Percentiles rank a stretch among this genome's conserved stretches.
Evolutionary conservation across 1,140 invertebrate species (phyloP).

Genomic region (Nymphalis io): DNA sequence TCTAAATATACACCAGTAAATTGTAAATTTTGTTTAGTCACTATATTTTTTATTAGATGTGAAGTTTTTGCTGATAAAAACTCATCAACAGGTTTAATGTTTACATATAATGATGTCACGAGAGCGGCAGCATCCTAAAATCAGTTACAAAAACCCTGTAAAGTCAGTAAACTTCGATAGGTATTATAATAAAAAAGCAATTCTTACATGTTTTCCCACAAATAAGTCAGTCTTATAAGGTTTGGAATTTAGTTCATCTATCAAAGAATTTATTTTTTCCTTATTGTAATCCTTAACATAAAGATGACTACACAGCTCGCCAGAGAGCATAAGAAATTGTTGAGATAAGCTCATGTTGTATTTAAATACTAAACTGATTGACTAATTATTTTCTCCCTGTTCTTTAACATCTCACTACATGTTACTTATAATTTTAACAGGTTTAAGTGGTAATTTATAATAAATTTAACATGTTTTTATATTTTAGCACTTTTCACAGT

Average conservation of each 20-base stretch:
- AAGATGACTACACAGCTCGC: conserved; percentile 61
- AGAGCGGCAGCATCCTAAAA: conserved; percentile 64
- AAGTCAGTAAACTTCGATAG: conserved; percentile 8
- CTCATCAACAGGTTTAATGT: conserved; percentile 66
- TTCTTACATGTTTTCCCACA: conserved; percentile 60
- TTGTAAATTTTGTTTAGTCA: conserved; percentile 63
- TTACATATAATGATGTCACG: conserved; percentile 57
- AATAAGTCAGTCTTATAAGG: conserved; percentile 64
- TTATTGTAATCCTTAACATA: conserved; percentile 59
- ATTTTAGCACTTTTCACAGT: not conserved
- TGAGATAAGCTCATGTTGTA: conserved; percentile 38
- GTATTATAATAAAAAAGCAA: not conserved
- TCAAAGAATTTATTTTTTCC: conserved; percentile 54
- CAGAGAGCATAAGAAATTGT: conserved; percentile 55
- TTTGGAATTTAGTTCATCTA: conserved; percentile 67
- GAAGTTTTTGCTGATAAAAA: conserved; percentile 66
- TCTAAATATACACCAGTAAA: conserved; percentile 51
- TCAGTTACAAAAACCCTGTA: not conserved
- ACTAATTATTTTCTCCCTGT: not conserved
- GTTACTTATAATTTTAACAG: not conserved
- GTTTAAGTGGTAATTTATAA: not conserved
- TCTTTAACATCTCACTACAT: not conserved
- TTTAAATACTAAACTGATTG: not conserved
- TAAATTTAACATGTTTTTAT: conserved; percentile 6
- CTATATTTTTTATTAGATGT: conserved; percentile 60